A percentile compares a stretch with the other conserved stretches of the same genome.
These are phyloP conservation scores for Metalampra italica DNA, from an alignment of 2,888 invertebrate species.

Conservation along the genomic window DNA sequence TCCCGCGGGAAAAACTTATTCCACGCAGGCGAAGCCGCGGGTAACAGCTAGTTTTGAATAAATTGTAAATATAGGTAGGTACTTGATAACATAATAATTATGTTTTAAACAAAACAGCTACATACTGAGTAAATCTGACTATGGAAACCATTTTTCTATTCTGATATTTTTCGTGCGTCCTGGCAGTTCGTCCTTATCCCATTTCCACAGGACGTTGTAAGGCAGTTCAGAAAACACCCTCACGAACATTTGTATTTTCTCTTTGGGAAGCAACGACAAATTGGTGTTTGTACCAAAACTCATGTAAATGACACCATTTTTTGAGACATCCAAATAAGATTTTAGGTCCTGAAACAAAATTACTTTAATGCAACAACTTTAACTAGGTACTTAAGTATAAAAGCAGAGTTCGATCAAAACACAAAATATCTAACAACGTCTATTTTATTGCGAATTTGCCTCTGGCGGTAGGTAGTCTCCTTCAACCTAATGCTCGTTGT, in stretches of 20 bases:
- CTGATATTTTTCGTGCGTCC: conserved; percentile 50
- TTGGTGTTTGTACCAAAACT: conserved; percentile 62
- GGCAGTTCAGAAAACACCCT: conserved; percentile 52
- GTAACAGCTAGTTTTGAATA: too few relatives aligned
- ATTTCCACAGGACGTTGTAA: conserved; percentile 66
- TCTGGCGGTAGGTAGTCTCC: too few relatives aligned
- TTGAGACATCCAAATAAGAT: conserved; percentile 46
- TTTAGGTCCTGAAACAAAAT: conserved; percentile 21
- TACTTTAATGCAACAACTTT: too few relatives aligned
- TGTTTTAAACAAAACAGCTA: not conserved
- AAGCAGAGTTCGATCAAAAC: too few relatives aligned
- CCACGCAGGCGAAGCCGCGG: too few relatives aligned
- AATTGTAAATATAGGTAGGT: too few relatives aligned
- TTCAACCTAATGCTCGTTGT: too few relatives aligned
- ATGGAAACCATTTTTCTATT: conserved; percentile 55
- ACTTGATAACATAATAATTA: too few relatives aligned
- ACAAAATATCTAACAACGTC: too few relatives aligned
- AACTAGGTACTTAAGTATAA: too few relatives aligned
- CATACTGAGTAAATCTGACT: conserved; percentile 16
- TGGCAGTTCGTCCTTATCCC: conserved; percentile 49
- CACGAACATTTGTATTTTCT: conserved; percentile 37
- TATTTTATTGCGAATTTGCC: too few relatives aligned
- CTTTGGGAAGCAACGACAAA: conserved; percentile 38
- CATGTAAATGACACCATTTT: conserved; percentile 58
- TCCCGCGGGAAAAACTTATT: too few relatives aligned